Evolutionary conservation across 2,888 invertebrate genomes (phyloP).

Genomic region (Idaea aversata): DNA sequence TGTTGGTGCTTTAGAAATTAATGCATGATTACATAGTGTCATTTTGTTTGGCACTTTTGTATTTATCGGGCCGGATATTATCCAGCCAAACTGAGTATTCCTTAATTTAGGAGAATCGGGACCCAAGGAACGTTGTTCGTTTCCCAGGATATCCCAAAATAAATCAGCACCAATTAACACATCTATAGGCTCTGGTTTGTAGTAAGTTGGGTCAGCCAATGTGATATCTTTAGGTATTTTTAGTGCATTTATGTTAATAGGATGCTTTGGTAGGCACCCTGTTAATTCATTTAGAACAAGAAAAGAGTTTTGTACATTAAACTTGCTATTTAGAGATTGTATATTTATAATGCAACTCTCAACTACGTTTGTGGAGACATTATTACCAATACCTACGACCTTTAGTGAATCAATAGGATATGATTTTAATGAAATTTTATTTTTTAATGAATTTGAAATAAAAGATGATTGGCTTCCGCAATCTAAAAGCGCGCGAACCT

Average conservation of each 20-base stretch:
- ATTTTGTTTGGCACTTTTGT: too few relatives aligned
- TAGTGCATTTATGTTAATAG: background rate
- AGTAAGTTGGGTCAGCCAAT: constrained; percentile 24
- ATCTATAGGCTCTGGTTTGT: constrained; percentile 18
- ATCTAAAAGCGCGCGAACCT: too few relatives aligned
- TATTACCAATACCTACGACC: constrained; percentile 23
- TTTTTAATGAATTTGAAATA: too few relatives aligned
- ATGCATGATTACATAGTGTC: constrained; percentile 14
- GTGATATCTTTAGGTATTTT: constrained; percentile 7
- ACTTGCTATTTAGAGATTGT: constrained; percentile 18
- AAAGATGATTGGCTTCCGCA: too few relatives aligned
- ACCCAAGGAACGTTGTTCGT: constrained; percentile 26
- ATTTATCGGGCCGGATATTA: too few relatives aligned
- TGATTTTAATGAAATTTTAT: background rate
- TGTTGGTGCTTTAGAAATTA: background rate
- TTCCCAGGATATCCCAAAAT: too few relatives aligned
- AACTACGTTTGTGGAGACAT: background rate
- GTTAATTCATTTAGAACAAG: constrained; percentile 20
- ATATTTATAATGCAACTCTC: constrained; percentile 15
- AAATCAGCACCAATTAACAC: constrained; percentile 24
- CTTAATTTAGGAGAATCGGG: constrained; percentile 20
- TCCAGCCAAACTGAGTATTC: constrained; percentile 31
- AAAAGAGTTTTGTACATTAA: constrained; percentile 17
- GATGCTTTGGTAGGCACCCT: too few relatives aligned
- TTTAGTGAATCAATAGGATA: constrained; percentile 10